These are phyloP conservation scores for Scomber colias DNA, from an alignment of 2,113 vertebrate species.

Conservation along the genomic window DNA sequence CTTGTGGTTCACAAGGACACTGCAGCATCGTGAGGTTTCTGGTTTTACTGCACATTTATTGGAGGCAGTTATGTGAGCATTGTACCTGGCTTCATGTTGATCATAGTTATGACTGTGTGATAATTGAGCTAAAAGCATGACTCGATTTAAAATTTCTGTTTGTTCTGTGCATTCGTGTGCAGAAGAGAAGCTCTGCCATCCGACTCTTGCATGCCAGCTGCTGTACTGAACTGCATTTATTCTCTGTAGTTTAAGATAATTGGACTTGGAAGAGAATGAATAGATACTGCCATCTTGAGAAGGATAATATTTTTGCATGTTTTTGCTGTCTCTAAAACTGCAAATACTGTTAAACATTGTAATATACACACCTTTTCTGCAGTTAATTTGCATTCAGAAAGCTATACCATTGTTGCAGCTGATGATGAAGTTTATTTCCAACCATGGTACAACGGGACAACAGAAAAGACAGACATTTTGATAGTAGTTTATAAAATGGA, in stretches of 20 bases:
- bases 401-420: no score
- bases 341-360: neutral
- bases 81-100: neutral
- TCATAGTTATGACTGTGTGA: neutral
- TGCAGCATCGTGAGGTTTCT: neutral
- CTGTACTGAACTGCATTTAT: neutral
- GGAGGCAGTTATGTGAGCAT: constrained; percentile 15
- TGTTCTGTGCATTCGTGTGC: neutral
- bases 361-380: constrained; percentile 21
- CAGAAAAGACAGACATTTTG: neutral
- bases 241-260: neutral
- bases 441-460: neutral
- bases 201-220: neutral
- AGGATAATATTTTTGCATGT: constrained; percentile 3
- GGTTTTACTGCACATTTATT: neutral
- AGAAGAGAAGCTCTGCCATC: neutral
- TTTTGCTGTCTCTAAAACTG: neutral
- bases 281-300: no score
- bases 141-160: neutral
- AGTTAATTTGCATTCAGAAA: neutral
- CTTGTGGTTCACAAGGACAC: neutral
- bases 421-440: neutral
- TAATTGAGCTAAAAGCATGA: constrained; percentile 5
- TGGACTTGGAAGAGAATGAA: neutral
- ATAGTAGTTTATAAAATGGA: neutral